Conservation (phyloP, 2,113 vertebrate species). For the Theropithecus gelada region DNA sequence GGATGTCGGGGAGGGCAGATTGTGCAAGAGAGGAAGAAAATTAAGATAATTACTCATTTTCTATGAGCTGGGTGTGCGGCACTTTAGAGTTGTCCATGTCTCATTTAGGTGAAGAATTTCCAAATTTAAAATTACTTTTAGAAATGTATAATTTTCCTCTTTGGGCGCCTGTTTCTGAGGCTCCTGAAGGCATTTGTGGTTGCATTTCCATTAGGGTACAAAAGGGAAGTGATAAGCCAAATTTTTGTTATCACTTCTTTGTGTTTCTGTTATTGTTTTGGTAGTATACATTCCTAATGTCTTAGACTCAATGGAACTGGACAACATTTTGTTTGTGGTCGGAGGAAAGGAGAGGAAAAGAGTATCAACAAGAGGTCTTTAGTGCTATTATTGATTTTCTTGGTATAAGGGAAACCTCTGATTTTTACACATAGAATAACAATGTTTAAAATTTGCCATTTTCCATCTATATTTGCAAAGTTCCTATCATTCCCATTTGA, state of each 20-base stretch:
- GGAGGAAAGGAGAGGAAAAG: not conserved
- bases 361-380: not conserved
- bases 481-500: not conserved
- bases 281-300: not conserved
- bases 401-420: not conserved
- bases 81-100: not conserved
- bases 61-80: not conserved
- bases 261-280: not conserved
- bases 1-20: not conserved
- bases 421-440: not conserved
- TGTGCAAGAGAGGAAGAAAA: not conserved
- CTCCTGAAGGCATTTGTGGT: not conserved
- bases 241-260: not conserved
- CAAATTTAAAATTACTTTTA: not conserved
- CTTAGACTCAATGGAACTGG: not conserved
- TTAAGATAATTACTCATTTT: not conserved
- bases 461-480: not conserved
- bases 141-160: not conserved
- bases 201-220: not conserved
- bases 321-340: not conserved
- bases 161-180: not conserved
- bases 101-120: not conserved
- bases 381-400: not conserved
- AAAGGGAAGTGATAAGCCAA: not conserved
- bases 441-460: slow-evolving; percentile 14